These are phyloP conservation scores for Spialia ferax DNA, from an alignment of 2,888 invertebrate genomes.

Conservation along the genomic window DNA sequence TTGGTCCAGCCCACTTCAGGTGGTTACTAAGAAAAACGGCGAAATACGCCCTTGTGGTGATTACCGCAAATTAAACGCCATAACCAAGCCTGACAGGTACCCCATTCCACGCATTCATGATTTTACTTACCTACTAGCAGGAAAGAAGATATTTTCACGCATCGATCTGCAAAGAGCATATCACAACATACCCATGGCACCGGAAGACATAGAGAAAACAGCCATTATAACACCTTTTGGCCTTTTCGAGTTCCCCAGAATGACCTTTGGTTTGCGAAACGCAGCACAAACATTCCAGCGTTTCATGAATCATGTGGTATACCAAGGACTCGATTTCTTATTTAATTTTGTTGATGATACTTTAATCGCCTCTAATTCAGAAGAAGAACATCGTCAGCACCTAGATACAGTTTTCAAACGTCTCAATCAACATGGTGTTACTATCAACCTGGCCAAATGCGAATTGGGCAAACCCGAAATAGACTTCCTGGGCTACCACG, in stretches of 20 bases:
- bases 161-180: constrained; percentile 31
- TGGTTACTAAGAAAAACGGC: constrained; percentile 18
- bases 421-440: constrained; percentile 42
- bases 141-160: constrained; percentile 31
- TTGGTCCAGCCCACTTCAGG: constrained; percentile 16
- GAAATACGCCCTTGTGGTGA: constrained; percentile 55
- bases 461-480: constrained; percentile 33
- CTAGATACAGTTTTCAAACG: constrained; percentile 42
- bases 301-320: constrained; percentile 31
- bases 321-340: constrained; percentile 27
- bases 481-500: constrained; percentile 43
- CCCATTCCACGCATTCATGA: constrained; percentile 47
- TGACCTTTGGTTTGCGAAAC: constrained; percentile 35
- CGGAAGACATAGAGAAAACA: constrained; percentile 27
- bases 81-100: constrained; percentile 57
- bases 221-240: too few species aligned
- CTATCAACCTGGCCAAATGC: constrained; percentile 44
- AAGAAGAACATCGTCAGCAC: constrained; percentile 41
- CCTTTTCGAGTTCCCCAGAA: constrained; percentile 10
- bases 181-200: constrained; percentile 10
- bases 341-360: constrained; percentile 29
- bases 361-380: constrained; percentile 27
- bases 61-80: constrained; percentile 58
- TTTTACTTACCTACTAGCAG: constrained; percentile 29
- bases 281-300: constrained; percentile 33